Percentiles rank a stretch among this genome's conserved stretches.
These are phyloP conservation scores for Setophaga kirtlandii DNA, from an alignment of 2,113 vertebrate genomes.

Conservation along the genomic window DNA sequence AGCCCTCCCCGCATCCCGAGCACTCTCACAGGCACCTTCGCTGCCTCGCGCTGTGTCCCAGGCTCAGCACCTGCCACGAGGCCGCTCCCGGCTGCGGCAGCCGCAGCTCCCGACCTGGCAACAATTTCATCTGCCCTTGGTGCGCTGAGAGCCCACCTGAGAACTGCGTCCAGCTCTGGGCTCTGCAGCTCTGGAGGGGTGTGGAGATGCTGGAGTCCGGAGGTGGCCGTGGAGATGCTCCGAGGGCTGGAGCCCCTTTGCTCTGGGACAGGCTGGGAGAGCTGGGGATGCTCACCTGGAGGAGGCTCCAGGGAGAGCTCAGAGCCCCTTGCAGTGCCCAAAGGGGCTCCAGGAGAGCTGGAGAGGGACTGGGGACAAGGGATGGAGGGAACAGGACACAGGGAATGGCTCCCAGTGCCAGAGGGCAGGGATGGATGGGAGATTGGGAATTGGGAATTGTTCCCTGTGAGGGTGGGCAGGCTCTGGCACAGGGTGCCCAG, in stretches of 20 bases:
- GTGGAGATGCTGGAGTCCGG: neutral
- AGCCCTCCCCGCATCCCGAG: fast-evolving
- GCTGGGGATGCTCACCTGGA: neutral
- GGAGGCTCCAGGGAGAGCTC: neutral
- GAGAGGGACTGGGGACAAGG: neutral
- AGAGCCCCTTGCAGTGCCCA: fast-evolving
- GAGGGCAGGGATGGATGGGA: fast-evolving
- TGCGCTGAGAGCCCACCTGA: neutral
- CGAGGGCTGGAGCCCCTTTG: neutral
- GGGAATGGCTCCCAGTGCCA: neutral
- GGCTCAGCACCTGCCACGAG: fast-evolving
- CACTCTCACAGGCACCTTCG: fast-evolving
- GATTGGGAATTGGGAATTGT: neutral
- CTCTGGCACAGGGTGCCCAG: neutral
- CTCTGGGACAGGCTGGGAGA: neutral
- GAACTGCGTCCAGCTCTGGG: neutral
- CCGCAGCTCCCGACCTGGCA: fast-evolving
- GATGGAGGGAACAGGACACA: fast-evolving
- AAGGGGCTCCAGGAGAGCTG: neutral
- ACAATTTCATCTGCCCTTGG: neutral
- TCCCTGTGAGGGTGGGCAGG: neutral
- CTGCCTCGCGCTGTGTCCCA: fast-evolving
- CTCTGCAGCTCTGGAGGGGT: neutral
- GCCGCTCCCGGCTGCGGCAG: neutral
- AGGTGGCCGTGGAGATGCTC: neutral